Evolutionary conservation across 2,888 invertebrate species (phyloP).

Genomic region (Ariolimax columbianus): DNA sequence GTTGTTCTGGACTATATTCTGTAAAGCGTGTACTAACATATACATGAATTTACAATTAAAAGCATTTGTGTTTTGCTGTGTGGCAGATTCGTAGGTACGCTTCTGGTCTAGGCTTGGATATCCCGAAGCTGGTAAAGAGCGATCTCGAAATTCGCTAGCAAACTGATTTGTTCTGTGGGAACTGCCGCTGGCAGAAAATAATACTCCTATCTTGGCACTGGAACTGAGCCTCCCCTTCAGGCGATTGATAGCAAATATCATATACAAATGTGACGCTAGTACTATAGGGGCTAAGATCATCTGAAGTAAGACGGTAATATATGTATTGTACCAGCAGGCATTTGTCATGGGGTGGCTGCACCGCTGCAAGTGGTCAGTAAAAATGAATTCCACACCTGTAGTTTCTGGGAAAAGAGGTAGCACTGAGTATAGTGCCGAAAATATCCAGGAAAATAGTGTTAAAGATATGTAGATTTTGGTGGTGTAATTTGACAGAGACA

Average conservation of each 20-base stretch:
- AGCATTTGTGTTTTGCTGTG: no score
- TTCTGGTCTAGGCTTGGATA: neutral
- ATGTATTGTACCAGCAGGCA: constrained; percentile 23
- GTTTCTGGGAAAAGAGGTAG: neutral
- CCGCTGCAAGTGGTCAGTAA: constrained; percentile 2
- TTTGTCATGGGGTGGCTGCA: neutral
- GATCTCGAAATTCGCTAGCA: neutral
- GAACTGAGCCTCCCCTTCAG: neutral
- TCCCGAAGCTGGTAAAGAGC: neutral
- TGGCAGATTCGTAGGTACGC: neutral
- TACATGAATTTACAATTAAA: no score
- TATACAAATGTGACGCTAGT: constrained; percentile 7
- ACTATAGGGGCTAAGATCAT: neutral
- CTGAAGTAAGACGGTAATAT: neutral
- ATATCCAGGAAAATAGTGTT: neutral
- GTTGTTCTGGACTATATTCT: no score
- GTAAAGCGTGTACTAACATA: no score
- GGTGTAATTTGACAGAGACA: neutral
- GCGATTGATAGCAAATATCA: neutral
- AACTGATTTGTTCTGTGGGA: neutral
- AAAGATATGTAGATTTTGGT: neutral
- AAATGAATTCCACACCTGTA: neutral
- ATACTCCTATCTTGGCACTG: neutral
- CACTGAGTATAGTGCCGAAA: neutral
- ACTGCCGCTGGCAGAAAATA: neutral